These are phyloP conservation scores for Lemur catta DNA, from an alignment of 2,797 vertebrate genomes.

Conservation along the genomic window DNA sequence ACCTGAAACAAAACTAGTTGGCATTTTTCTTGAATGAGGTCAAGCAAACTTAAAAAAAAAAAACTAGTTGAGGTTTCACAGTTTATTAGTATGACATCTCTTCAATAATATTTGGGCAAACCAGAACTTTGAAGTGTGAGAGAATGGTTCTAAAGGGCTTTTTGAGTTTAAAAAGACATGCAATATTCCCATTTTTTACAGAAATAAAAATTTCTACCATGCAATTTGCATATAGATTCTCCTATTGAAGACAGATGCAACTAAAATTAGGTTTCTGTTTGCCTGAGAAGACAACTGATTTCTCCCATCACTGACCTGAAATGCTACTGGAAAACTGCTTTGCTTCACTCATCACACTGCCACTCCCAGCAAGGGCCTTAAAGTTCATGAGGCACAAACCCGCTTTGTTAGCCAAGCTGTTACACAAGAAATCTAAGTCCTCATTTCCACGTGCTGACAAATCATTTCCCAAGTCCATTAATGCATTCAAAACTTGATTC, in stretches of 20 bases:
- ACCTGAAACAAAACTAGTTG: not conserved
- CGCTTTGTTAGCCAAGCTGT: slow-evolving; percentile 52
- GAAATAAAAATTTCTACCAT: slow-evolving; percentile 27
- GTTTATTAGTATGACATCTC: slow-evolving; percentile 8
- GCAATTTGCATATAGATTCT: slow-evolving; percentile 36
- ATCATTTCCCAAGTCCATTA: slow-evolving; percentile 51
- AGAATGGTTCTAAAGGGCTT: slow-evolving; percentile 16
- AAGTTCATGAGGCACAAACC: slow-evolving; percentile 37
- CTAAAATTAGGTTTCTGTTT: slow-evolving; percentile 56
- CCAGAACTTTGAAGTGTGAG: not conserved
- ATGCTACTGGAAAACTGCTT: slow-evolving; percentile 30
- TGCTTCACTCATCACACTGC: slow-evolving; percentile 46
- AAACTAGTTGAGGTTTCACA: not conserved
- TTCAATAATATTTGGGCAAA: not conserved
- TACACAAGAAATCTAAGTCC: slow-evolving; percentile 43
- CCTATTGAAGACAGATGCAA: slow-evolving; percentile 3
- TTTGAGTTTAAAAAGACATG: slow-evolving; percentile 46
- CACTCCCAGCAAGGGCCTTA: not conserved
- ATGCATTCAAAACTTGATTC: slow-evolving; percentile 45
- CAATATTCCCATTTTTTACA: not conserved
- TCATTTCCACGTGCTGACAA: slow-evolving; percentile 52
- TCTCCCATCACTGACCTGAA: slow-evolving; percentile 51
- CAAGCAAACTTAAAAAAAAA: not conserved
- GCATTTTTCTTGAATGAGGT: not conserved
- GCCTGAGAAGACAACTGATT: slow-evolving; percentile 48